Percentiles rank a stretch among this genome's conserved stretches.
Evolutionary conservation across 2,888 invertebrate species (phyloP).

Genomic region (Glyphotaelius pellucidus): DNA sequence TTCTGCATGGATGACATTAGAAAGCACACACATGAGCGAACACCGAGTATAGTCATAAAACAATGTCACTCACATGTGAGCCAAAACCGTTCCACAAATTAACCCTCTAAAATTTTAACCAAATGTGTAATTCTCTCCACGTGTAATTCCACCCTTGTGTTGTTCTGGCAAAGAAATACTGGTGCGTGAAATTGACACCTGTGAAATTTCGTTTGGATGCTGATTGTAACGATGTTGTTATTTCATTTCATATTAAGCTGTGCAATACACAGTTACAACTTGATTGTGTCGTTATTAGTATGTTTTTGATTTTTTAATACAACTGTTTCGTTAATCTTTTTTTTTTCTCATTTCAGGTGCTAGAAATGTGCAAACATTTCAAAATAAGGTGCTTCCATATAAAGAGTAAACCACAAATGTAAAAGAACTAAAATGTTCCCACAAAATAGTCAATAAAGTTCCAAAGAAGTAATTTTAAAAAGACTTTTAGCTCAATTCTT

Average conservation of each 20-base stretch:
- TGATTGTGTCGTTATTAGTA: not conserved
- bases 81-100: no score
- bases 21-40: no score
- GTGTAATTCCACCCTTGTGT: no score
- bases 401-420: slow-evolving; percentile 71
- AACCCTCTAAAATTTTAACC: no score
- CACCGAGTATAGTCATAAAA: no score
- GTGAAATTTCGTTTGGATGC: no score
- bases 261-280: not conserved
- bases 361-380: slow-evolving; percentile 96
- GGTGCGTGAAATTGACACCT: no score
- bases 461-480: slow-evolving; percentile 20
- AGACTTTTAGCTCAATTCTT: slow-evolving; percentile 43
- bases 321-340: not conserved
- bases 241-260: not conserved
- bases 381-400: slow-evolving; percentile 89
- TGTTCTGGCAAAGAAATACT: no score
- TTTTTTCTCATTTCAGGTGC: slow-evolving; percentile 80
- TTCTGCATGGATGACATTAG: no score
- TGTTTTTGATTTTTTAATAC: not conserved
- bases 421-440: slow-evolving; percentile 15
- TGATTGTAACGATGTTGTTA: not conserved
- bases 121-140: no score
- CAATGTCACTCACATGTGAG: no score
- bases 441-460: slow-evolving; percentile 39